These are phyloP conservation scores for Eumeta japonica DNA, from an alignment of 1,140 invertebrate species.

Conservation along the genomic window DNA sequence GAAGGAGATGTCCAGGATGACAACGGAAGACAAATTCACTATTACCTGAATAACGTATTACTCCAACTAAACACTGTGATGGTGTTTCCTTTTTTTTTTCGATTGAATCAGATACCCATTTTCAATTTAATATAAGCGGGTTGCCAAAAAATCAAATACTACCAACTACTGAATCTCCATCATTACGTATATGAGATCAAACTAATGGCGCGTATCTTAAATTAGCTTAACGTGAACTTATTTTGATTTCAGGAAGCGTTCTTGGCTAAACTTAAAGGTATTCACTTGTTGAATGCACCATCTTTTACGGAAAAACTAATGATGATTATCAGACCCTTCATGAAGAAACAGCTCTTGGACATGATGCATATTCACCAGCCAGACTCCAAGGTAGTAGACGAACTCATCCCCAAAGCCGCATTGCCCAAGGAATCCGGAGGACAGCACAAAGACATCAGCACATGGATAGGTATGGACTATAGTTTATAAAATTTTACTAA, in stretches of 20 bases:
- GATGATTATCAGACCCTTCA: slow-evolving; percentile 63
- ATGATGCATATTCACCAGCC: slow-evolving; percentile 46
- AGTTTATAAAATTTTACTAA: not conserved
- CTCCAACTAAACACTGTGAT: too few relatives aligned
- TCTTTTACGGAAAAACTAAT: slow-evolving; percentile 64
- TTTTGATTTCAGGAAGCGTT: slow-evolving; percentile 58
- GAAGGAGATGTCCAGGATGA: too few relatives aligned
- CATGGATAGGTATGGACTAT: not conserved
- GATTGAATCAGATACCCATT: too few relatives aligned
- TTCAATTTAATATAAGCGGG: too few relatives aligned
- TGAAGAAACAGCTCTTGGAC: slow-evolving; percentile 63
- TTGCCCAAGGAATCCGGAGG: slow-evolving; percentile 57
- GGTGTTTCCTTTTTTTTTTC: too few relatives aligned
- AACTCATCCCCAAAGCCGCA: slow-evolving; percentile 39
- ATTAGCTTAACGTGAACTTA: too few relatives aligned
- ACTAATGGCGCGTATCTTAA: too few relatives aligned
- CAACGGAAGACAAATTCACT: too few relatives aligned
- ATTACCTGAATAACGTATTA: too few relatives aligned
- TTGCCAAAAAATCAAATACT: too few relatives aligned
- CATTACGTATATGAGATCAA: too few relatives aligned
- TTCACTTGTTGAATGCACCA: slow-evolving; percentile 65
- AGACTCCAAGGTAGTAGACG: slow-evolving; percentile 24
- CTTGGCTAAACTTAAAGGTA: slow-evolving; percentile 60
- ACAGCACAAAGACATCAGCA: not conserved
- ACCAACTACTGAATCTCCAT: too few relatives aligned